Conservation (phyloP, 2,888 invertebrate genomes). For the Rotaria magnacalcarata region DNA sequence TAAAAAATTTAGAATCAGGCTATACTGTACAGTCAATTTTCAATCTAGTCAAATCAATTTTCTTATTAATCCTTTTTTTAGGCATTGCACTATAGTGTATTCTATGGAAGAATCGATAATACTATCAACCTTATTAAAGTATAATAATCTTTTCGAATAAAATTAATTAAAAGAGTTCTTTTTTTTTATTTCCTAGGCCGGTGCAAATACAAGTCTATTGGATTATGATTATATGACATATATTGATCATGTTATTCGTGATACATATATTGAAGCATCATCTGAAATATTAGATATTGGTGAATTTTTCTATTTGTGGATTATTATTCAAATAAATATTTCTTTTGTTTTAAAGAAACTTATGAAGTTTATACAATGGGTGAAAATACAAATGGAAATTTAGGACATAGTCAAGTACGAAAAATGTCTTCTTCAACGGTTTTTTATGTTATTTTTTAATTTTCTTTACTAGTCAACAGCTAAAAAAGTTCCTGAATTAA, state of each 20-base stretch:
- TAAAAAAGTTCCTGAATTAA: slow-evolving; percentile 64
- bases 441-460: not conserved
- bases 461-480: not conserved
- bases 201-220: slow-evolving; percentile 16
- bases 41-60: not conserved
- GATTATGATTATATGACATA: slow-evolving; percentile 17
- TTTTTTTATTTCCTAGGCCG: not conserved
- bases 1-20: slow-evolving; percentile 70
- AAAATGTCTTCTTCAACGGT: too few relatives aligned
- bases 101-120: not conserved
- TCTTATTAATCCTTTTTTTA: not conserved
- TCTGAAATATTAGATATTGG: not conserved
- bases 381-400: slow-evolving; percentile 29
- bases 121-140: slow-evolving; percentile 29
- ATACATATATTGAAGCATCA: slow-evolving; percentile 10
- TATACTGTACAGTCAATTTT: slow-evolving; percentile 63
- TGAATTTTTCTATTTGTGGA: not conserved
- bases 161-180: not conserved
- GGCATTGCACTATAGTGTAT: not conserved
- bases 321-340: not conserved
- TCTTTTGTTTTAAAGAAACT: not conserved
- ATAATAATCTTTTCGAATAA: not conserved
- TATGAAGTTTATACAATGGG: slow-evolving; percentile 32
- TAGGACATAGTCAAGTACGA: not conserved
- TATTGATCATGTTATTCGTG: slow-evolving; percentile 22